Conservation (phyloP, 2,113 vertebrate species). For the Lepus europaeus region DNA sequence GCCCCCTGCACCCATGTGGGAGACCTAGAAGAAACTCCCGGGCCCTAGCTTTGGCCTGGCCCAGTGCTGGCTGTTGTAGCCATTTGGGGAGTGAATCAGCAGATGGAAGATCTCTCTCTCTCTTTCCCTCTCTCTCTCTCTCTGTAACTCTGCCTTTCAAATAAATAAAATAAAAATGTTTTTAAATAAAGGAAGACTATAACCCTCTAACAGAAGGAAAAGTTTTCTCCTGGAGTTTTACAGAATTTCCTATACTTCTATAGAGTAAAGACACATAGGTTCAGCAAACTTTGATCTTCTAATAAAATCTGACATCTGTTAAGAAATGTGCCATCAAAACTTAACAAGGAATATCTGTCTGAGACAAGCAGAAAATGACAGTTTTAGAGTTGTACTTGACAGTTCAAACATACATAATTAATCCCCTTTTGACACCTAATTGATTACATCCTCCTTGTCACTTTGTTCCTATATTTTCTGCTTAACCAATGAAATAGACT, state of each 20-base stretch:
- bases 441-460: neutral
- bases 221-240: constrained; percentile 11
- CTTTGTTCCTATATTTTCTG: neutral
- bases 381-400: neutral
- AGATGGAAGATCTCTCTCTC: no score
- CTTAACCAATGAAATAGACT: neutral
- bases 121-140: no score
- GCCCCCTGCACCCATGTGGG: no score
- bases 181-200: neutral
- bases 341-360: neutral
- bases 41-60: no score
- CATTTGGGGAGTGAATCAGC: no score
- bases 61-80: no score
- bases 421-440: neutral
- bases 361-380: constrained; percentile 2
- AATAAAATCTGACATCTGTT: neutral
- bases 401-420: neutral
- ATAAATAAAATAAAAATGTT: neutral
- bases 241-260: neutral
- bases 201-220: neutral
- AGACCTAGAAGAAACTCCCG: no score
- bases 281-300: constrained; percentile 44
- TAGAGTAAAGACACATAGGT: neutral
- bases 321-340: neutral
- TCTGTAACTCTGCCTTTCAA: no score